Percentiles rank a stretch among this genome's conserved stretches.
Evolutionary conservation across 2,113 vertebrate species (phyloP).

Genomic region (Oncorhynchus gorbuscha): DNA sequence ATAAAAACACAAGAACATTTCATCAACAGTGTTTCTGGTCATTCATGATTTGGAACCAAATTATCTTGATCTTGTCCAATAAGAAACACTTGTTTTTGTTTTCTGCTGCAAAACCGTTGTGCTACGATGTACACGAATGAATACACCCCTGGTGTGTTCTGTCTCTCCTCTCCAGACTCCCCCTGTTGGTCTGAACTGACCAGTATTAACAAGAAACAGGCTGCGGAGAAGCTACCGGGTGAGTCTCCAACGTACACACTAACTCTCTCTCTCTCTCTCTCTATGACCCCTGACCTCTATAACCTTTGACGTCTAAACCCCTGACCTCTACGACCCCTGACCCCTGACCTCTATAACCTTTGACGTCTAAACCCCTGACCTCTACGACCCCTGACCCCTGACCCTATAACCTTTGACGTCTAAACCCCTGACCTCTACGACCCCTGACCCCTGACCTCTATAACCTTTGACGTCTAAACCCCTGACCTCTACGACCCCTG

Average conservation of each 20-base stretch:
- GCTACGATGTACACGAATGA: too few relatives aligned
- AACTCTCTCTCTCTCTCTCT: background rate
- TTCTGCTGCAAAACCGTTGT: too few relatives aligned
- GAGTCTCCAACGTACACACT: constrained; percentile 53
- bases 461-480: background rate
- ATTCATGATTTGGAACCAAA: too few relatives aligned
- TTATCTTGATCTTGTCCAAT: too few relatives aligned
- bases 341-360: too few relatives aligned
- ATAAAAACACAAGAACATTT: too few relatives aligned
- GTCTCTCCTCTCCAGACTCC: constrained; percentile 78
- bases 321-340: background rate
- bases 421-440: background rate
- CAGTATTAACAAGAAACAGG: constrained; percentile 85
- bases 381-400: too few relatives aligned
- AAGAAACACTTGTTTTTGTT: too few relatives aligned
- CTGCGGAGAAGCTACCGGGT: constrained; percentile 89
- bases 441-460: background rate
- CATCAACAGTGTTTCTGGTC: too few relatives aligned
- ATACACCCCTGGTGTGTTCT: too few relatives aligned
- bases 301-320: background rate
- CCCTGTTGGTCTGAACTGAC: constrained; percentile 90
- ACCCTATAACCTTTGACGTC: too few relatives aligned
- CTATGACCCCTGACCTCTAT: background rate
- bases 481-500: constrained; percentile 42
- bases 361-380: too few relatives aligned